Conservation (phyloP, 2,113 vertebrate species). For the Chiloscyllium plagiosum region DNA sequence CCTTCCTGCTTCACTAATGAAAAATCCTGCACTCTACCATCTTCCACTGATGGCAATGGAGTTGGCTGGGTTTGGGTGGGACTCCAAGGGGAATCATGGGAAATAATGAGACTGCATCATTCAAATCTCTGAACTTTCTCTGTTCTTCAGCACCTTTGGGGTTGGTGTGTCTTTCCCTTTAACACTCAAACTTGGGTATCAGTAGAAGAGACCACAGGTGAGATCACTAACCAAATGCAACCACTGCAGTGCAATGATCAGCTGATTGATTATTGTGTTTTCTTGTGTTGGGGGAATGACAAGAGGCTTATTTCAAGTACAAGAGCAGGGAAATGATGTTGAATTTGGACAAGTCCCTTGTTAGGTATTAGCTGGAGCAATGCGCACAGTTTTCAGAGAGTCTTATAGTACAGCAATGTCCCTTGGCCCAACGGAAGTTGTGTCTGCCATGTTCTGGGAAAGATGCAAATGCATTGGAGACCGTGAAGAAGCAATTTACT, state of each 20-base stretch:
- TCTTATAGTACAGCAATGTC: too few species aligned
- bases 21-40: background rate
- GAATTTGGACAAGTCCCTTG: too few species aligned
- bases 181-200: background rate
- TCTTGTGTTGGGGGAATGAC: background rate
- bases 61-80: background rate
- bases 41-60: background rate
- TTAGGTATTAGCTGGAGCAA: too few species aligned
- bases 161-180: too few species aligned
- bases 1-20: too few species aligned
- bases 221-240: background rate
- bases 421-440: too few species aligned
- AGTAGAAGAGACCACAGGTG: background rate
- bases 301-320: background rate
- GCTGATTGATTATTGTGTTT: background rate
- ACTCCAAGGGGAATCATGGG: background rate
- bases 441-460: too few species aligned
- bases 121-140: background rate
- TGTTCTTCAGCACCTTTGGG: background rate
- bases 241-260: background rate
- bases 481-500: too few species aligned
- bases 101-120: background rate
- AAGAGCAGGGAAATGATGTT: too few species aligned
- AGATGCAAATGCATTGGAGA: too few species aligned
- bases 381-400: too few species aligned